Evolutionary conservation across 2,797 vertebrate species (phyloP), one percentile per base, ranked within the genome.

Genomic region (Lutjanus campechanus): DNA sequence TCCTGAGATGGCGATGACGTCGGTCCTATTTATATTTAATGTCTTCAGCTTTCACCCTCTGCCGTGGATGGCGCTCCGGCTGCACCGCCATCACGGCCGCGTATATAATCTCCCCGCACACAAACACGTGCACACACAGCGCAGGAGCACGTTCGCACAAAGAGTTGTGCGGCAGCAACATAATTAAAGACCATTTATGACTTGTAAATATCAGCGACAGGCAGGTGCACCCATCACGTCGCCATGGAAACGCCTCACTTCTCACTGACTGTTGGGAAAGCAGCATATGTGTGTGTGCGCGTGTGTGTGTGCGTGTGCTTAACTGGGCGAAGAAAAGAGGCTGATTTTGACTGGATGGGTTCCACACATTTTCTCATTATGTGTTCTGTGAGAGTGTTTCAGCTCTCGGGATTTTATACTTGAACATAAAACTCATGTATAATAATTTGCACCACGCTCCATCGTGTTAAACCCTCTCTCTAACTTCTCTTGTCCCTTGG

Each of bases 1-100:
- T 88, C 81, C 71, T 8, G 80, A 82, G 85, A 90, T 40, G 56
- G 3, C 1, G 71, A 75, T 93, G 93, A 92, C 89, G 88, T 91
- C 53, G 13, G 77, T 80, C 74, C 91, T 92, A 92, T 93, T 92
- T 93, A 91, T 93, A 92, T 88, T 90, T 90, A 65, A 90, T 88
- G 86, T 86, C 68, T 84, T 77, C 77, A 44, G 79, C 78, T 75
- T 67, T 70, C 79, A 51, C 73, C 85, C 75, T 81, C 75, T 81
- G 77, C 81, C 74, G 63, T 53, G 73, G 77, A 88, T 60, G 49
- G 76, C 5, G 63, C 75, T 77, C 63, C 8, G 65, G 62, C 79
- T 76, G 68, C 74, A 44, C 29, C n/a, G 15, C 46, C 41, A 65
- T 36, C 29, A 5, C 22, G 25, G 46, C 69, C 66, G 50, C 8